Base-by-base conservation (phyloP, 2,797 vertebrate species). In the Valencia hispanica region DNA sequence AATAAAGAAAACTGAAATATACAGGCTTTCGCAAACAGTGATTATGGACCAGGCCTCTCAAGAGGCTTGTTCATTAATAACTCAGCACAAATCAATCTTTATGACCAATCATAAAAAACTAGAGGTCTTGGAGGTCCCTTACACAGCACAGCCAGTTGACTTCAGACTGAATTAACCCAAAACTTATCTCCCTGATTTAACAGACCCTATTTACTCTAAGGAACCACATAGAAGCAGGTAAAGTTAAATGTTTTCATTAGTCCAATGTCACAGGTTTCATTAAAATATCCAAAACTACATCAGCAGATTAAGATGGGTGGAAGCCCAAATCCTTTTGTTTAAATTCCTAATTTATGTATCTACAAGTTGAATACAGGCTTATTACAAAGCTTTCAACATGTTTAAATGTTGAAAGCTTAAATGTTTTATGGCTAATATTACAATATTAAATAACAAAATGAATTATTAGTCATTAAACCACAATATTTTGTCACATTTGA, bases 81-180 rank as follows among this genome's bases (percentile, higher is more conserved):
- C 66, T 74, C 75, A 74, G 85, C 89, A 87, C 84, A 84, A 88
- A 95, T 96, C 94, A 93, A 95, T 96, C 87, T 96, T 96, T 95
- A 96, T 84, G 85, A 82, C 80, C 80, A 41, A n/a, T 61, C 88
- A 92, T 95, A 95, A 95, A 95, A 87, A 92, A 4, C 81, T 70
- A 77, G 77, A 80, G 79, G 90, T 87, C 72, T 71, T 86, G 84
- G 63, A 81, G 88, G 27, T 79, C 82, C 81, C 86, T 82, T 73
- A 87, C 72, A 39, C 79, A 53, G 2, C 2, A 0, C 48, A 71
- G 70, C 59, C 70, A 72, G 47, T 68, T 22, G 27, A 48, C 57
- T 70, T 84, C 30, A 73, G 53, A 73, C n/a, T 74, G 81, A 86
- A 83, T 86, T 86, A 79, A 81, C 68, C 55, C 55, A 12, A 79